phyloP scores from a whole-genome alignment of 1,140 invertebrate genomes.

The Drosophila ohnishii region DNA sequence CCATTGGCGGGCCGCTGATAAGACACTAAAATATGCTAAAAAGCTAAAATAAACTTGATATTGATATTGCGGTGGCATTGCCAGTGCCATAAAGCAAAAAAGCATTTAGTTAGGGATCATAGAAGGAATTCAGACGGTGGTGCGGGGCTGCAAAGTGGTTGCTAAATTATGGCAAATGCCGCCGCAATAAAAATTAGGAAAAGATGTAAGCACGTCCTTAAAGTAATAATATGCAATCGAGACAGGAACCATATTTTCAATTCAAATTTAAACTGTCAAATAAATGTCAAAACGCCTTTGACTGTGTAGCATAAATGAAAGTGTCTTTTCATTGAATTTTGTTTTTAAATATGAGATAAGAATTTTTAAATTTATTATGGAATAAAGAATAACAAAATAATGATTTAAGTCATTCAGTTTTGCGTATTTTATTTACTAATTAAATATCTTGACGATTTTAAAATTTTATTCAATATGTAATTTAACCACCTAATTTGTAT shows the following conservation, averaged over 20 bases:
- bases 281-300: not conserved
- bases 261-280: not conserved
- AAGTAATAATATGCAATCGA: conserved; percentile 18
- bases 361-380: not conserved
- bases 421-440: not conserved
- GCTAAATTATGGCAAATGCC: conserved; percentile 3
- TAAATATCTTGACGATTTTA: too few relatives aligned
- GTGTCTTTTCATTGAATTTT: not conserved
- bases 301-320: too few relatives aligned
- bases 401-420: not conserved
- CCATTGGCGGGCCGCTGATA: conserved; percentile 59
- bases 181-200: conserved; percentile 7
- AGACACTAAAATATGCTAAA: conserved; percentile 78
- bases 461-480: too few relatives aligned
- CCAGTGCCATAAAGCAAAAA: conserved; percentile 71
- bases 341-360: not conserved
- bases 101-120: conserved; percentile 57
- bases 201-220: conserved; percentile 7
- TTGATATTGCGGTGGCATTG: conserved; percentile 70
- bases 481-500: not conserved
- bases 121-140: conserved; percentile 31
- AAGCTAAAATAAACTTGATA: conserved; percentile 73
- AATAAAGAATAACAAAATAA: not conserved
- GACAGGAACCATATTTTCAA: conserved; percentile 11
- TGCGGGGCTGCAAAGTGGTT: conserved; percentile 7